phyloP scores from a whole-genome alignment of 1,140 invertebrate species.

The Pseudomyrmex pallidus region DNA sequence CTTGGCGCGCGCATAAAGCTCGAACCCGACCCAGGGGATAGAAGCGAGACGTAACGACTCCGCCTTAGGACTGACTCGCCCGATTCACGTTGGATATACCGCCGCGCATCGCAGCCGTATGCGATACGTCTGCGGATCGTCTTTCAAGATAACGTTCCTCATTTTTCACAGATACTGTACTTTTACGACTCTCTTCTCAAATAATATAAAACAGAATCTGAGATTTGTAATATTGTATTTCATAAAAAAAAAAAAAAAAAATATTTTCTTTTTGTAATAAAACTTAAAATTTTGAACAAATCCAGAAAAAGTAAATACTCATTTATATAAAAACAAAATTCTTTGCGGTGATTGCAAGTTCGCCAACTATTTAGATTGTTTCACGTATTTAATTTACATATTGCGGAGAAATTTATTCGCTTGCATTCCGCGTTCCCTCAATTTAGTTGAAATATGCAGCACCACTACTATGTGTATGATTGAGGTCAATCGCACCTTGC shows the following conservation, averaged over 20 bases:
- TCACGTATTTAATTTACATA: neutral
- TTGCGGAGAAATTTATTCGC: too few species aligned
- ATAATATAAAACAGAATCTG: neutral
- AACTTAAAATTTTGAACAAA: neutral
- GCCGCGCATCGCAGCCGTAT: slow-evolving; percentile 7
- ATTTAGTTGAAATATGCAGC: slow-evolving; percentile 17
- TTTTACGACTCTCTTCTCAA: neutral
- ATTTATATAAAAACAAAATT: too few species aligned
- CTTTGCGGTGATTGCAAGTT: neutral
- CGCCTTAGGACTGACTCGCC: slow-evolving; percentile 32
- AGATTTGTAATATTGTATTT: neutral
- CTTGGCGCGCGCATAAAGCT: slow-evolving; percentile 44
- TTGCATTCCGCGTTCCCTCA: neutral
- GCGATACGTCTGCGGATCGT: neutral
- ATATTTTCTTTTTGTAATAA: too few species aligned
- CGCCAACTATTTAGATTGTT: neutral
- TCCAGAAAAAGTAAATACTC: too few species aligned
- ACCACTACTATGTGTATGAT: neutral
- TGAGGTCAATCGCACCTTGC: neutral
- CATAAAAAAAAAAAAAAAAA: neutral
- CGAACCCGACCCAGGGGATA: neutral
- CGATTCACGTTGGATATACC: slow-evolving; percentile 31
- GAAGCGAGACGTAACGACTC: slow-evolving; percentile 24
- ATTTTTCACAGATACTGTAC: too few species aligned
- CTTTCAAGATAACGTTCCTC: neutral